These are phyloP conservation scores for Eupithecia subfuscata DNA, from an alignment of 2,888 invertebrate species.

Conservation along the genomic window DNA sequence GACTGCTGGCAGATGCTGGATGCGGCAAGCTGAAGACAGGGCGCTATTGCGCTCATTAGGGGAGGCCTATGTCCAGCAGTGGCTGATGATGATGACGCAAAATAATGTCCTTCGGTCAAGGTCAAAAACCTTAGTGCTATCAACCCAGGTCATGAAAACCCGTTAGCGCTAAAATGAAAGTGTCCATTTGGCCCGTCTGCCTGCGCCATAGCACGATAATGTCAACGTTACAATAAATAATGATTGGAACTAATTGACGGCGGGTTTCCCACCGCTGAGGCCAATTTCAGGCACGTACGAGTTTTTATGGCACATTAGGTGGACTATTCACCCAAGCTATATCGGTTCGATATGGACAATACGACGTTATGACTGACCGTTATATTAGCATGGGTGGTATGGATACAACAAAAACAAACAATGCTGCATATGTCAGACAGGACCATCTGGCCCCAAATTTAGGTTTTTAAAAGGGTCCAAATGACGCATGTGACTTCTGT, in stretches of 20 bases:
- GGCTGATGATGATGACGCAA: no score
- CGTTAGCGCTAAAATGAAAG: neutral
- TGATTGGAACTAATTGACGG: slow-evolving; percentile 42
- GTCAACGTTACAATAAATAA: slow-evolving; percentile 34
- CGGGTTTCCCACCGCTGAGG: slow-evolving; percentile 33
- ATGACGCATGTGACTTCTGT: no score
- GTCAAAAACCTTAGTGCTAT: neutral
- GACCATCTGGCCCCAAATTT: neutral
- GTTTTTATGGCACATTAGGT: slow-evolving; percentile 36
- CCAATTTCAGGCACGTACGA: slow-evolving; percentile 33
- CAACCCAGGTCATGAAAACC: neutral
- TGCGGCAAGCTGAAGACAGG: no score
- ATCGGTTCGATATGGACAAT: slow-evolving; percentile 20
- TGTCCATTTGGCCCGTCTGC: slow-evolving; percentile 6
- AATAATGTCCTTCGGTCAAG: neutral
- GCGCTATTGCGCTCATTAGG: no score
- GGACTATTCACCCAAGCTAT: slow-evolving; percentile 26
- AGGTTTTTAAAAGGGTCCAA: neutral
- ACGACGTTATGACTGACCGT: slow-evolving; percentile 17
- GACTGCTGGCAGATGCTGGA: no score
- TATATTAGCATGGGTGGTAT: neutral
- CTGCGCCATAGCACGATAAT: slow-evolving; percentile 12
- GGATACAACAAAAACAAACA: neutral
- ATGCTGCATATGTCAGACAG: neutral
- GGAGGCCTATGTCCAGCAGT: no score